These are phyloP conservation scores for Rhodeus uyekii DNA, from an alignment of 2,797 vertebrate species.

Conservation along the genomic window DNA sequence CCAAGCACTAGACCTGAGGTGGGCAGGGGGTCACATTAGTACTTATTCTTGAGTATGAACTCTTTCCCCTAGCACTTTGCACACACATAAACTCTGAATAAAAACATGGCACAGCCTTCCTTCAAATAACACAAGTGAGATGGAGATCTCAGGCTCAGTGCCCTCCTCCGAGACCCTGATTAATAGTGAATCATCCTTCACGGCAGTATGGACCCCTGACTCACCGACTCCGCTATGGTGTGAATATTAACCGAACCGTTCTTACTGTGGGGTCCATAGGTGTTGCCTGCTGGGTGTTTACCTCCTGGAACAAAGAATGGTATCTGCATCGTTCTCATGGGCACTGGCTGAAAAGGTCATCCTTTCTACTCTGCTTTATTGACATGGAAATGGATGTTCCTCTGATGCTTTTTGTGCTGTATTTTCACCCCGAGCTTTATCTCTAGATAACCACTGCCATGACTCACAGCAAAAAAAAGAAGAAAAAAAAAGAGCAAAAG, in stretches of 20 bases:
- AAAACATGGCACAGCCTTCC: neutral
- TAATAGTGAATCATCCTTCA: slow-evolving; percentile 20
- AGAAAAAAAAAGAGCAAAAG: neutral
- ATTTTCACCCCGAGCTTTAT: slow-evolving; percentile 27
- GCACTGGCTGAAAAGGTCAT: slow-evolving; percentile 49
- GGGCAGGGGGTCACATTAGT: slow-evolving; percentile 30
- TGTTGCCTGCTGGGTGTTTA: slow-evolving; percentile 34
- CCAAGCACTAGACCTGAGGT: slow-evolving; percentile 23
- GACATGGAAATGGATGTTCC: slow-evolving; percentile 45
- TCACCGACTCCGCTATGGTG: neutral
- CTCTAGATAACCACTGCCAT: neutral
- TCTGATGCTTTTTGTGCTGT: slow-evolving; percentile 22
- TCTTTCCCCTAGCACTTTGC: slow-evolving; percentile 27
- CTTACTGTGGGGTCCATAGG: neutral
- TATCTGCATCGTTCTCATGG: slow-evolving; percentile 28
- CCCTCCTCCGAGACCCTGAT: slow-evolving; percentile 31
- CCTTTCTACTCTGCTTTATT: slow-evolving; percentile 34
- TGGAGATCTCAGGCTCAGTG: slow-evolving; percentile 5
- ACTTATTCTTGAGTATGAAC: slow-evolving; percentile 27
- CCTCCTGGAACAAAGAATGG: slow-evolving; percentile 34
- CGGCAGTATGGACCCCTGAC: neutral
- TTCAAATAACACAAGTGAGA: neutral
- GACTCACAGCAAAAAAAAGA: slow-evolving; percentile 4
- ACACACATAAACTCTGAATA: slow-evolving; percentile 29
- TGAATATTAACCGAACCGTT: slow-evolving; percentile 24